phyloP scores from a whole-genome alignment of 2,797 vertebrate species.

The Orientallactaga sibirica region DNA sequence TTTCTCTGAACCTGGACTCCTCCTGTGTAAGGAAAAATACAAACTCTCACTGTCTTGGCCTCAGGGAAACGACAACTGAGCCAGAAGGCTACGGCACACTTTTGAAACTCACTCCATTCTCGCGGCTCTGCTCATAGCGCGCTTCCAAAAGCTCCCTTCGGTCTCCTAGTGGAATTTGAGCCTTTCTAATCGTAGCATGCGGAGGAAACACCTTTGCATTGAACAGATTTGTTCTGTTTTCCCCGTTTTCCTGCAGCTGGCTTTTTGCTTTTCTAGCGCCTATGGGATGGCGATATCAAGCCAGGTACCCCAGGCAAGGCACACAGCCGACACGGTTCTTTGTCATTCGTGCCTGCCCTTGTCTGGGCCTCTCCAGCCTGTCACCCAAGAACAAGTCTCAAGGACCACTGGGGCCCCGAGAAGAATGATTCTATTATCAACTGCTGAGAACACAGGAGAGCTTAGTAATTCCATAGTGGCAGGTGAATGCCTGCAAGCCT shows the following conservation, averaged over 20 bases:
- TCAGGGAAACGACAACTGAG: slow-evolving; percentile 54
- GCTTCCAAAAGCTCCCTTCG: slow-evolving; percentile 37
- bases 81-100: slow-evolving; percentile 50
- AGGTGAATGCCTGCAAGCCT: not conserved
- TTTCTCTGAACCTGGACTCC: slow-evolving; percentile 1
- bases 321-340: not conserved
- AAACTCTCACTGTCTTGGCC: slow-evolving; percentile 31
- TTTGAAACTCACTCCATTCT: slow-evolving; percentile 58
- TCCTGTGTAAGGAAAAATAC: slow-evolving; percentile 9
- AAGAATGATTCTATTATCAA: slow-evolving; percentile 27
- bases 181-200: not conserved
- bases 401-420: not conserved
- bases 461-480: not conserved
- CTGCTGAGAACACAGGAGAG: slow-evolving; percentile 47
- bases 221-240: slow-evolving; percentile 52
- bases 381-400: not conserved
- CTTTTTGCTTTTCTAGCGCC: slow-evolving; percentile 52
- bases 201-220: slow-evolving; percentile 61
- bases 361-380: not conserved
- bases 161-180: slow-evolving; percentile 9
- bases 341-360: not conserved
- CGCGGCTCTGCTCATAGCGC: not conserved
- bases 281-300: slow-evolving; percentile 24
- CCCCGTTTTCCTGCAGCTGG: slow-evolving; percentile 30
- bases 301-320: not conserved